Percentiles rank a stretch among this genome's conserved stretches.
Evolutionary conservation across 2,797 vertebrate genomes (phyloP).

Genomic region (Cossypha polioptera): DNA sequence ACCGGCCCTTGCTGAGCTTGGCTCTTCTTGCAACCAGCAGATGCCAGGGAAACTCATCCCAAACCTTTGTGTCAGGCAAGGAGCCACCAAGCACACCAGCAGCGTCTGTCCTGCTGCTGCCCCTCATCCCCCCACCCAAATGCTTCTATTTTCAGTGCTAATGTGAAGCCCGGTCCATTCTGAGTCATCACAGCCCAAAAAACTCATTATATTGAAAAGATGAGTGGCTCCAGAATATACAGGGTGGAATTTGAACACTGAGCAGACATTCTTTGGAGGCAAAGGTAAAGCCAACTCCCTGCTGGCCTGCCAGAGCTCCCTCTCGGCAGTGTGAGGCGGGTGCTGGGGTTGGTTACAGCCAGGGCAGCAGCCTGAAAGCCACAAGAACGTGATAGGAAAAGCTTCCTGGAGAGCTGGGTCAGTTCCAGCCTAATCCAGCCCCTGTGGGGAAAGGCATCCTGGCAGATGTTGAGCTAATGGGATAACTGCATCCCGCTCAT

Average conservation of each 20-base stretch:
- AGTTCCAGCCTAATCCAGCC: constrained; percentile 33
- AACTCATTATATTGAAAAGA: neutral
- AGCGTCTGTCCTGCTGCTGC: neutral
- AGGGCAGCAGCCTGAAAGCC: constrained; percentile 22
- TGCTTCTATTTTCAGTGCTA: neutral
- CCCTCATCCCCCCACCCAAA: neutral
- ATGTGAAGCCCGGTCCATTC: fast-evolving
- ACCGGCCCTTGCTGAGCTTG: neutral
- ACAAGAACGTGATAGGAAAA: neutral
- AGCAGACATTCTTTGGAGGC: neutral
- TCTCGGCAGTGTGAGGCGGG: fast-evolving
- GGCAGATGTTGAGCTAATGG: constrained; percentile 14
- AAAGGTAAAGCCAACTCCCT: neutral
- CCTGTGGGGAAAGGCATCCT: constrained; percentile 14
- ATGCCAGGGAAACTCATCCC: neutral
- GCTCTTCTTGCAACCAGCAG: neutral
- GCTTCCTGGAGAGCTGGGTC: constrained; percentile 1
- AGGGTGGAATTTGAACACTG: neutral
- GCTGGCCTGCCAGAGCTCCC: neutral
- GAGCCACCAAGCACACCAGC: neutral
- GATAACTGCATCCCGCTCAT: neutral
- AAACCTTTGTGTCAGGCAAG: neutral
- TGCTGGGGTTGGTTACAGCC: neutral
- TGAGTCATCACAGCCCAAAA: neutral
- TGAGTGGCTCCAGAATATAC: fast-evolving